Evolutionary conservation across 2,113 vertebrate species (phyloP), one percentile per base, ranked within the genome.

Genomic region (Datnioides undecimradiatus): DNA sequence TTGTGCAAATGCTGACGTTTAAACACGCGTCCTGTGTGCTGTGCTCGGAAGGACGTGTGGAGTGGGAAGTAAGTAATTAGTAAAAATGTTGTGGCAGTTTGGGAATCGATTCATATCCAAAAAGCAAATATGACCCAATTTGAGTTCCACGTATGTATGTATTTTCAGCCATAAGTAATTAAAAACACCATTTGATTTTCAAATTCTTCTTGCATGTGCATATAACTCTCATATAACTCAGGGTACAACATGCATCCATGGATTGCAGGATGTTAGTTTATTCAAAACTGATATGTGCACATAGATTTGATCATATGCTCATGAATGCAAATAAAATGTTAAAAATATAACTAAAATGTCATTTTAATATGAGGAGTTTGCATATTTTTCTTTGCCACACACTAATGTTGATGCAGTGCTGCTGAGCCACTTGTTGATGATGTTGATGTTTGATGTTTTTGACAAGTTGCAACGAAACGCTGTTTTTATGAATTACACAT

Each of bases 1-100:
- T 52, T 46, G 25, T 48, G n/a, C 67, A 55, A 48, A 73, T 17
- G 36, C n/a, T 66, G 11, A 66, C 13, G 51, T 49, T 66, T 54
- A 38, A 62, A 27, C 71, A 54, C 25, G 16, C 34, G 34, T 49
- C 17, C 45, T 40, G 31, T n/a, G 23, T 17, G 29, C 46, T 57
- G 36, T 17, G 51, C 66, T 41, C 21, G 7, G 29, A 51, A 25
- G 16, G 0, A 12, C 12, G 5, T 52, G 27, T 7, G 52, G 38
- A 4, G n/a, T n/a, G 43, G 41, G 21, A 11, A n/a, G 51, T n/a
- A 34, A 31, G 29, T 31, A 63, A 63, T 48, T 7, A 48, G 8
- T 33, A 10, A 10, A 52, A 70, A 38, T 57, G 12, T 62, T 31
- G 49, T 11, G 21, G 21, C 1, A 36, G 43, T 43, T 2, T 51